Evolutionary conservation across 1,140 invertebrate genomes (phyloP).

Genomic region (Atta colombica): DNA sequence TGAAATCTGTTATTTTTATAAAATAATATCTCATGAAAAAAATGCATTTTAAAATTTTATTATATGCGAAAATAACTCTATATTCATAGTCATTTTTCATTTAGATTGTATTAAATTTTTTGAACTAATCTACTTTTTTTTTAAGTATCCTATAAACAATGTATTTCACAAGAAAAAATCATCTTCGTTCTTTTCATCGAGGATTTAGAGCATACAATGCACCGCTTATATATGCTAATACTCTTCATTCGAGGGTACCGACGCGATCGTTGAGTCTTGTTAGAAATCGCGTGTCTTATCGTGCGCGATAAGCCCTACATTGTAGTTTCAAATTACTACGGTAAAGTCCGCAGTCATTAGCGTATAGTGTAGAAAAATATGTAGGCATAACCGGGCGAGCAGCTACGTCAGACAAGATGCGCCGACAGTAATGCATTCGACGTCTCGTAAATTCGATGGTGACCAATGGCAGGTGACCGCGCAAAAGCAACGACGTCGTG

Average conservation of each 20-base stretch:
- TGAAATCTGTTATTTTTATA: neutral
- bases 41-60: neutral
- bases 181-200: neutral
- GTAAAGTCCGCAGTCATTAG: constrained; percentile 45
- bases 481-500: constrained; percentile 10
- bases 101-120: neutral
- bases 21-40: constrained; percentile 1
- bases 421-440: constrained; percentile 16
- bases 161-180: neutral
- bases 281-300: constrained; percentile 34
- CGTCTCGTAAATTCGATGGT: constrained; percentile 16
- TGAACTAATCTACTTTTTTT: neutral
- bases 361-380: constrained; percentile 14
- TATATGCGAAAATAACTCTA: neutral
- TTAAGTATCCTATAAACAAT: neutral
- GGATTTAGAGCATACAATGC: neutral
- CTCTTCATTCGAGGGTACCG: constrained; percentile 3
- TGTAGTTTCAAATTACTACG: constrained; percentile 44
- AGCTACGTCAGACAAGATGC: neutral
- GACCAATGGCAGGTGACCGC: constrained; percentile 12
- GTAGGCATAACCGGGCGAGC: neutral
- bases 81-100: neutral
- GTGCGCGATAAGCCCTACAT: constrained; percentile 38
- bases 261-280: neutral
- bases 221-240: neutral